Conservation (phyloP, 2,113 vertebrate genomes). For the Falco punctatus region DNA sequence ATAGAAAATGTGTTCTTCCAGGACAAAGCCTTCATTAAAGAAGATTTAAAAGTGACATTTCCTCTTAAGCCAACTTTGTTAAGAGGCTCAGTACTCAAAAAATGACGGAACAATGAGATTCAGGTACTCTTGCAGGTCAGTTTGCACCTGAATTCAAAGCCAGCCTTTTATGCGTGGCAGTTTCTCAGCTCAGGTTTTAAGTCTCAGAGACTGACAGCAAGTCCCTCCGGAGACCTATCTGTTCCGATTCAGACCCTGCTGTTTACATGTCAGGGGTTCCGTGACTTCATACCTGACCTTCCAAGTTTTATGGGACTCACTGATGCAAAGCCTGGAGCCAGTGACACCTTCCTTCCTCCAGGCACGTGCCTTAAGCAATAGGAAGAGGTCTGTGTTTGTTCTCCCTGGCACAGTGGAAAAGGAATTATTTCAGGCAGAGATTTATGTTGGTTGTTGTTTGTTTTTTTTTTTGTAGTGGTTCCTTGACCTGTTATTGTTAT, state of each 20-base stretch:
- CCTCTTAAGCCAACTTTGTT: background rate
- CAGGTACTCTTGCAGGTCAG: background rate
- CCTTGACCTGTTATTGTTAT: background rate
- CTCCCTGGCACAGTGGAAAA: background rate
- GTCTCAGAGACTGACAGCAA: background rate
- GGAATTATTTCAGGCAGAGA: background rate
- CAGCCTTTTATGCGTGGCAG: background rate
- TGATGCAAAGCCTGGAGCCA: slow-evolving; percentile 9
- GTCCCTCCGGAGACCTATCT: background rate
- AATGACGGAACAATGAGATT: background rate
- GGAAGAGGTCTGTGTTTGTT: background rate
- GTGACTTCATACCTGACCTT: background rate
- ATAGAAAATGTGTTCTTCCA: slow-evolving; percentile 32
- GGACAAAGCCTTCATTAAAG: background rate
- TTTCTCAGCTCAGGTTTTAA: background rate
- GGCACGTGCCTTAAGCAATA: background rate
- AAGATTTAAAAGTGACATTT: background rate
- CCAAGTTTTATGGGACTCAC: background rate
- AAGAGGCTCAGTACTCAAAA: background rate
- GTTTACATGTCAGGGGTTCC: background rate
- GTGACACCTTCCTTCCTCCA: background rate
- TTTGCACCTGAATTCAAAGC: background rate
- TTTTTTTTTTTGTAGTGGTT: background rate
- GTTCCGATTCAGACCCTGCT: background rate
- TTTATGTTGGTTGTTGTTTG: background rate